Evolutionary conservation across 2,113 vertebrate species (phyloP).

Genomic region (Poeciliopsis turrubarensis): DNA sequence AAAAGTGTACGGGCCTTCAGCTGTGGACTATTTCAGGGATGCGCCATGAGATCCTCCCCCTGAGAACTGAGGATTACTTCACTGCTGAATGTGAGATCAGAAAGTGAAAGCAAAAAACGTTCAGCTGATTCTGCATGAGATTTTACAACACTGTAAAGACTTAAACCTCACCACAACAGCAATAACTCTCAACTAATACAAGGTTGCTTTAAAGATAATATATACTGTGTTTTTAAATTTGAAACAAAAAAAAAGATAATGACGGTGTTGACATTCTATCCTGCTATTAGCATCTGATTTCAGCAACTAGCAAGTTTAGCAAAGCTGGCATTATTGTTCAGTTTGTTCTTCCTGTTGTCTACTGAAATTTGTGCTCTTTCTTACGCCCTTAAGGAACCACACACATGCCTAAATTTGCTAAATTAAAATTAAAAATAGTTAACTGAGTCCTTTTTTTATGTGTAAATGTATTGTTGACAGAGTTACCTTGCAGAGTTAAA

Average conservation of each 20-base stretch:
- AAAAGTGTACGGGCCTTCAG: conserved; percentile 42
- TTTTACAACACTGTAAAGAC: not conserved
- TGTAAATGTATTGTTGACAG: too few relatives aligned
- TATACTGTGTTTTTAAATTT: not conserved
- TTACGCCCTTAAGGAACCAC: too few relatives aligned
- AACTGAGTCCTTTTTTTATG: too few relatives aligned
- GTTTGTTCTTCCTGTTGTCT: not conserved
- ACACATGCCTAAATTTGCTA: too few relatives aligned
- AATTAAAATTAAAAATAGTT: too few relatives aligned
- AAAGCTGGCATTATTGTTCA: not conserved
- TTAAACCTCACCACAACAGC: not conserved
- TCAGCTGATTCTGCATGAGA: not conserved
- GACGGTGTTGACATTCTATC: not conserved
- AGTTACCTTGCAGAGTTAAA: too few relatives aligned
- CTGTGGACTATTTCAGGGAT: conserved; percentile 68
- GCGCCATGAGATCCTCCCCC: conserved; percentile 58
- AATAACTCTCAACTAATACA: not conserved
- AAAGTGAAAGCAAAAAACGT: conserved; percentile 25
- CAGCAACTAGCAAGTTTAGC: not conserved
- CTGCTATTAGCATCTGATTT: not conserved
- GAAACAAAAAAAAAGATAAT: not conserved
- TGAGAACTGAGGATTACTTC: conserved; percentile 55
- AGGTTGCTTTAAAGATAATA: not conserved
- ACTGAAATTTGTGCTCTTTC: not conserved
- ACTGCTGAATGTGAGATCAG: conserved; percentile 42